Evolutionary conservation across 2,888 invertebrate species (phyloP), one percentile per base, ranked within the genome.

Genomic region (Willowsia nigromaculata): DNA sequence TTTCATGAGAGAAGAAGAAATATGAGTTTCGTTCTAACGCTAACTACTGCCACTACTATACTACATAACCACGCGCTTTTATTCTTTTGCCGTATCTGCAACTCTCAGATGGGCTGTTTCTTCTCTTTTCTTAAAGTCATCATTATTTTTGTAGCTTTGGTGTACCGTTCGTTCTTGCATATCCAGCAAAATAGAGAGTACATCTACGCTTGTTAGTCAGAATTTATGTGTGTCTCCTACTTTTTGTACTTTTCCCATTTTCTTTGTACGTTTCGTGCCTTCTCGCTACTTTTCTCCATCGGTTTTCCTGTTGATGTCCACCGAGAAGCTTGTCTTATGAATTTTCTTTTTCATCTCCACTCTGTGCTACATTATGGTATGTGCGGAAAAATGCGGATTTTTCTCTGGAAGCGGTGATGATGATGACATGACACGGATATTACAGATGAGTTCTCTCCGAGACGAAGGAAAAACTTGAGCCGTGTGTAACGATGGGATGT

Each of bases 41-140:
- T 65, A 50, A 56, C 53, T 78, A 53, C 47, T 22, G n/a, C 40
- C 68, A 68, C 40, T n/a, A 68, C 40, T 27, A 13, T 27, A 27
- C 30, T 9, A 22, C 76, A 68, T 53, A 71, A 81, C 81, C 80
- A 56, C 71, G 74, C 37, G 47, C 50, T 33, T 50, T 50, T 30
- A 59, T 25, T 59, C 43, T 59, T 56, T 25, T 50, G 40, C 50
- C 25, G 78, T 88, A 84, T 88, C 84, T 83, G 33, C 78, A 84
- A 84, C 88, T 88, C 88, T 84, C 88, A 88, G 88, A 88, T 83
- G 88, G 88, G 88, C 82, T 88, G 78, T 88, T 71, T 88, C 88
- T 88, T 71, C 76, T 76, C 27, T 30, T 78, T 78, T 56, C 78
- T 56, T 33, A 37, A 80, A 80, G 37, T 80, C 80, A 59, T 22